Evolutionary conservation across 2,888 invertebrate genomes (phyloP), one percentile per base, ranked within the genome.

Genomic region (Cotesia congregata): DNA sequence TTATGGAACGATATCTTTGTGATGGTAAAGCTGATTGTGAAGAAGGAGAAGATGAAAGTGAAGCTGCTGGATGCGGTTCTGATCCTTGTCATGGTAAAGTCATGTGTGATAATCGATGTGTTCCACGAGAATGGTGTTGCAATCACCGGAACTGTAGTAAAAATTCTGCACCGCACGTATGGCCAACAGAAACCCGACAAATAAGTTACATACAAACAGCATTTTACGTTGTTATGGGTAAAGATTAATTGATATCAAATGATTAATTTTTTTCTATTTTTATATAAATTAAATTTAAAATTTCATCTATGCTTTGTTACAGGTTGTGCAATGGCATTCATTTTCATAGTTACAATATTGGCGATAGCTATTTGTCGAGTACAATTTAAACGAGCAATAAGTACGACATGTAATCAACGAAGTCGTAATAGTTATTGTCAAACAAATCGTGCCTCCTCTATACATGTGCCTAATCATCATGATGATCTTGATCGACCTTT

Each of bases 1-100:
- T 92, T 50, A 89, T 88, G 76, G 86, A 87, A 68, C 89, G 91
- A 81, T 92, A 90, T 83, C 87, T 91, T 5, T 92, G 92, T 83
- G 92, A 92, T 85, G 91, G 91, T 1, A 89, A 88, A 79, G 82
- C 83, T 17, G 92, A 92, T 83, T 92, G 92, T 81, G 89, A 88
- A 76, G 90, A 90, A 81, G 91, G 90, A 38, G 90, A 90, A 50
- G 92, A 92, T 85, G 92, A 92, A 83, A 87, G 88, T 79, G 72
- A 80, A 17, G 86, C 86, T 50, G 84, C 86, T 3, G 90, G 90
- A 76, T 85, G 88, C 65, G 89, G 86, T 7, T 67, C 73, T 3
- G 86, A 90, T 81, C 90, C 91, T n/a, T 91, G 89, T 85, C 89
- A 81, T 89, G 91, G 90, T 75, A 90, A 90, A 83, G 83, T 91